Evolutionary conservation across 2,797 vertebrate species (phyloP).

Genomic region (Trachurus trachurus): DNA sequence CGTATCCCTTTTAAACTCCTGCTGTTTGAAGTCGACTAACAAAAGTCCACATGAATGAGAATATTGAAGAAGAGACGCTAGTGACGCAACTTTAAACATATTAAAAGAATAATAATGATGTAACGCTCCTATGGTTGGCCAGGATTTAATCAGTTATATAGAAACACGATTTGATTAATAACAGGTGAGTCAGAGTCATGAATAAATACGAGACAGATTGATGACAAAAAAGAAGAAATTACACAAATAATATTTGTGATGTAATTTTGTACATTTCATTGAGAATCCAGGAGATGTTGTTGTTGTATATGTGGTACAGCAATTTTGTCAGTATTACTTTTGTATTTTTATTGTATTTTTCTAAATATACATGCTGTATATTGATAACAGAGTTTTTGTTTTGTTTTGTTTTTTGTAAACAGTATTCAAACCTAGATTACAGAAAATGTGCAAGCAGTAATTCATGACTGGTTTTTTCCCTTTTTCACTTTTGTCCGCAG

Average conservation of each 20-base stretch:
- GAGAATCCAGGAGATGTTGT: slow-evolving; percentile 34
- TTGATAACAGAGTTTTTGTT: slow-evolving; percentile 36
- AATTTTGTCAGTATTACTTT: slow-evolving; percentile 73
- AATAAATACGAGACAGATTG: background rate
- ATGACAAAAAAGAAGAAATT: slow-evolving; percentile 17
- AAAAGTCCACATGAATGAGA: slow-evolving; percentile 8
- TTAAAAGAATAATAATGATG: background rate
- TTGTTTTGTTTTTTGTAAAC: slow-evolving; percentile 27
- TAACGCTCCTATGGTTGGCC: too few relatives aligned
- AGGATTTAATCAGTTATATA: too few relatives aligned
- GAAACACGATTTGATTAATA: background rate
- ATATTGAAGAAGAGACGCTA: slow-evolving; percentile 21
- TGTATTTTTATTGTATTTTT: slow-evolving; percentile 42
- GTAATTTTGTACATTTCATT: slow-evolving; percentile 45
- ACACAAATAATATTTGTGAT: slow-evolving; percentile 19
- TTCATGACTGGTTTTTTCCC: slow-evolving; percentile 28
- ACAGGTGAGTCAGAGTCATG: slow-evolving; percentile 8
- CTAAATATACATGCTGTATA: slow-evolving; percentile 51
- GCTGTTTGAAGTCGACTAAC: slow-evolving; percentile 5
- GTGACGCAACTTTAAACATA: too few relatives aligned
- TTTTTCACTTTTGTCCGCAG: slow-evolving; percentile 31
- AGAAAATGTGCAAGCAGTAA: slow-evolving; percentile 19
- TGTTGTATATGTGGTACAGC: slow-evolving; percentile 40
- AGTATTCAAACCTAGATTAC: slow-evolving; percentile 21
- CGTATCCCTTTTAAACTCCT: slow-evolving; percentile 28